Evolutionary conservation across 2,888 invertebrate species (phyloP), one percentile per base, ranked within the genome.

Genomic region (Cosmopolites sordidus): DNA sequence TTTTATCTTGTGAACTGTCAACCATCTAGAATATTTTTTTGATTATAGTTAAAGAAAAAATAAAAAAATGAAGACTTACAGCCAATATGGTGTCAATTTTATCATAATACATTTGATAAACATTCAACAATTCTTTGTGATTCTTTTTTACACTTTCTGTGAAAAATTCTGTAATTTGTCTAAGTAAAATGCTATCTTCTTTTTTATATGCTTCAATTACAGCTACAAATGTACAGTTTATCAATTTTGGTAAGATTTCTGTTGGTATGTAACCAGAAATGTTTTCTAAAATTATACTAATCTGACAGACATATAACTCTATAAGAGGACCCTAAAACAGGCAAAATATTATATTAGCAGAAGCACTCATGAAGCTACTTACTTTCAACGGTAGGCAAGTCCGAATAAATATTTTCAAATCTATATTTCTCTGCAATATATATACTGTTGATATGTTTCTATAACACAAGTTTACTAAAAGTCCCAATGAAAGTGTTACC

Each of bases 391-490:
- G 79, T 27, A 84, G 74, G 55, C 86, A 76, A 61, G 79, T 79
- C 39, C 79, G 77, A 33, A 86, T 74, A 70, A 87, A 83, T 55
- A 79, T 78, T 66, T 86, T 86, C 1, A 83, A 81, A 62, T 89
- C 86, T 0, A 88, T 82, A 4, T 82, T 82, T 56, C 86, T 79
- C 76, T 87, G 81, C 22, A 90, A 74, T 0, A 84, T 80, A 64
- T 88, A 86, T 37, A 88, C 78, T 0, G 86, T 87, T 0, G 87
- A 83, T 52, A 86, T 73, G 70, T 90, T 90, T 60, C 85, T 86
- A 66, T 88, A 87, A 69, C 89, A 89, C 2, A 90, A 73, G 75
- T 90, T 90, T 0, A 88, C 86, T 0, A 90, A 71, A 11, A 89
- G 83, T 0, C 87, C 86, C 0, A 90, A 74, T 0, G 83, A 79